These are phyloP conservation scores for Drosophila ohnishii DNA, from an alignment of 1,140 invertebrate genomes.

Conservation along the genomic window DNA sequence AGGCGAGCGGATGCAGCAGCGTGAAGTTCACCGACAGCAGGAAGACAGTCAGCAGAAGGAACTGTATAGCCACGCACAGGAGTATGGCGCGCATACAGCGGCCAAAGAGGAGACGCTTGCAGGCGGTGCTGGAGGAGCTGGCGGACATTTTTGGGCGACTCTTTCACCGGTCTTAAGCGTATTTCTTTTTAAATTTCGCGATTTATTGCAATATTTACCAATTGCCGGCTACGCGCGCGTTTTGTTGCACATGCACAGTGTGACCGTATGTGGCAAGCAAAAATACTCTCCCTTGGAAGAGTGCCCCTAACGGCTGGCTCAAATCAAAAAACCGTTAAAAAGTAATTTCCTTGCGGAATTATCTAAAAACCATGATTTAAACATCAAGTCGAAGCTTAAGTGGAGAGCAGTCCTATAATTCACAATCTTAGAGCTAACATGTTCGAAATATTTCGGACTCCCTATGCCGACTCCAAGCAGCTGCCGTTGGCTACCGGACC, in stretches of 20 bases:
- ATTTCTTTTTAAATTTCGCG: constrained; percentile 5
- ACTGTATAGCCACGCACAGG: constrained; percentile 67
- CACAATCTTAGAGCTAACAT: not conserved
- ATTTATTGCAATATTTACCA: constrained; percentile 6
- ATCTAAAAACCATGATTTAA: not conserved
- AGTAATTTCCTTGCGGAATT: not conserved
- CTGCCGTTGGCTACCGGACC: constrained; percentile 88
- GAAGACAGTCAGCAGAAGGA: constrained; percentile 83
- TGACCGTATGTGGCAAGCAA: not conserved
- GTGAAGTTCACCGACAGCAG: constrained; percentile 85
- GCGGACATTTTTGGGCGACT: constrained; percentile 23
- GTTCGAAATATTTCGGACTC: constrained; percentile 33
- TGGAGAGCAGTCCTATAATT: not conserved
- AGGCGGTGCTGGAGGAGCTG: constrained; percentile 33
- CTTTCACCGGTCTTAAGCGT: not conserved
- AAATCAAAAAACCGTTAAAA: not conserved
- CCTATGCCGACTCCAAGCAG: constrained; percentile 33
- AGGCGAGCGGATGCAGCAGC: constrained; percentile 84
- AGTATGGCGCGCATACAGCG: constrained; percentile 64
- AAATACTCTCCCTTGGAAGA: not conserved
- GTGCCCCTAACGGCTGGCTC: not conserved
- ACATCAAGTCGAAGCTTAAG: not conserved
- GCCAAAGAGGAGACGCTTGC: constrained; percentile 46
- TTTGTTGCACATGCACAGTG: constrained; percentile 22
- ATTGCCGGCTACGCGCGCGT: constrained; percentile 29